Base-by-base conservation (phyloP, 2,888 invertebrate species). In the Noctua fimbriata region DNA sequence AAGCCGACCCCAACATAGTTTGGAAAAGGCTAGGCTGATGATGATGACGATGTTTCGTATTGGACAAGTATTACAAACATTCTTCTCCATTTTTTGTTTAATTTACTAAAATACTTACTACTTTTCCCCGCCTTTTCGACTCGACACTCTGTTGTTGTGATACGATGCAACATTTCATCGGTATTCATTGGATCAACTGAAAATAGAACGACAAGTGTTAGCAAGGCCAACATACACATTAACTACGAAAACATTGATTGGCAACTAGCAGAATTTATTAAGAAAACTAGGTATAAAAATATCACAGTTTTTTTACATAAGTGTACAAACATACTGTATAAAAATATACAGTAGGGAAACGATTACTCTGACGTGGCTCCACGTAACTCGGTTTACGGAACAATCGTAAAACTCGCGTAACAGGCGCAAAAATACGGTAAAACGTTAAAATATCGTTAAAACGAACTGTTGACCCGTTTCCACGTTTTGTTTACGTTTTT, bases 391-490 rank as follows among this genome's bases (percentile, higher is more conserved):
- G 91, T 92, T 93, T 92, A 90, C 91, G 92, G 92, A 92, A 92
- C 92, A 89, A 58, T 87, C 82, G 88, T 92, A 90, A 92, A 93
- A 86, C 89, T 90, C 89, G 82, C 91, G 92, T 92, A 92, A 92
- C 88, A 88, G 86, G 82, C 89, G 86, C 88, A 88, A 92, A 90
- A 90, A 90, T 89, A 89, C 88, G 79, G 85, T 79, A 66, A 85
- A 91, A 89, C 87, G 89, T 93, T 93, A 93, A 94, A 92, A 91
- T 89, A 83, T 91, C 93, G 89, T 94, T 92, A 93, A 94, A 91
- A 82, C 89, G 88, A 88, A 91, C 91, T 88, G 91, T 89, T 92
- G 92, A 93, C 93, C 93, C 86, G 91, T 86, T 91, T 91, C 58
- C 85, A 79, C 86, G 90, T 90, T 92, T 90, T 92, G 90, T 93